These are phyloP conservation scores for Hirtodrosophila duncani DNA, from an alignment of 2,888 invertebrate genomes.

Conservation along the genomic window DNA sequence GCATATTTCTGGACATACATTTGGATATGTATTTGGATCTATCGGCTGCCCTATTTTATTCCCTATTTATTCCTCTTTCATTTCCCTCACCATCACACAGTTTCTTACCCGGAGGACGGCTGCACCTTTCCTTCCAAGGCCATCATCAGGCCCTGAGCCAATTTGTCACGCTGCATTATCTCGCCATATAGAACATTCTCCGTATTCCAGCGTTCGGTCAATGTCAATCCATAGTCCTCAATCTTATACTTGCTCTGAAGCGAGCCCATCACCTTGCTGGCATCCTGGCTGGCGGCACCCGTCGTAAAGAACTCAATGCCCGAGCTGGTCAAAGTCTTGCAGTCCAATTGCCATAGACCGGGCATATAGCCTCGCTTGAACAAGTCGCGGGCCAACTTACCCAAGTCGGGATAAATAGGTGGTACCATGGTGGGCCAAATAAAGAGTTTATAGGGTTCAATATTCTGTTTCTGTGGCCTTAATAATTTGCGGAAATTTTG, in stretches of 20 bases:
- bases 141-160: slow-evolving; percentile 91
- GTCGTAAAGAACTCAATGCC: slow-evolving; percentile 95
- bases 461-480: too few species aligned
- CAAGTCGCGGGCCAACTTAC: slow-evolving; percentile 95
- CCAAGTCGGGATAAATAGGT: slow-evolving; percentile 94
- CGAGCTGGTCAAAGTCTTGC: slow-evolving; percentile 92
- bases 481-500: slow-evolving; percentile 37
- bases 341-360: slow-evolving; percentile 94
- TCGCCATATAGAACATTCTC: slow-evolving; percentile 95
- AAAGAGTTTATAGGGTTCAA: slow-evolving; percentile 35
- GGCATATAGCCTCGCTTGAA: slow-evolving; percentile 97
- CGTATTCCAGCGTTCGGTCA: slow-evolving; percentile 98
- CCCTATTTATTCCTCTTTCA: too few species aligned
- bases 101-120: slow-evolving; percentile 87
- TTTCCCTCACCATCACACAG: too few species aligned
- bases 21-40: too few species aligned
- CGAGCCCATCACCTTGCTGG: slow-evolving; percentile 91
- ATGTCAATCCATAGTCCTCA: slow-evolving; percentile 91
- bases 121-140: slow-evolving; percentile 93
- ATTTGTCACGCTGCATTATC: slow-evolving; percentile 90
- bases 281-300: slow-evolving; percentile 92
- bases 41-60: too few species aligned
- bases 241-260: slow-evolving; percentile 95
- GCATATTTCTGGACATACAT: too few species aligned
- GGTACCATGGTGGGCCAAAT: slow-evolving; percentile 85